Base-by-base conservation (phyloP, 2,113 vertebrate genomes). In the Cnemophilus loriae region DNA sequence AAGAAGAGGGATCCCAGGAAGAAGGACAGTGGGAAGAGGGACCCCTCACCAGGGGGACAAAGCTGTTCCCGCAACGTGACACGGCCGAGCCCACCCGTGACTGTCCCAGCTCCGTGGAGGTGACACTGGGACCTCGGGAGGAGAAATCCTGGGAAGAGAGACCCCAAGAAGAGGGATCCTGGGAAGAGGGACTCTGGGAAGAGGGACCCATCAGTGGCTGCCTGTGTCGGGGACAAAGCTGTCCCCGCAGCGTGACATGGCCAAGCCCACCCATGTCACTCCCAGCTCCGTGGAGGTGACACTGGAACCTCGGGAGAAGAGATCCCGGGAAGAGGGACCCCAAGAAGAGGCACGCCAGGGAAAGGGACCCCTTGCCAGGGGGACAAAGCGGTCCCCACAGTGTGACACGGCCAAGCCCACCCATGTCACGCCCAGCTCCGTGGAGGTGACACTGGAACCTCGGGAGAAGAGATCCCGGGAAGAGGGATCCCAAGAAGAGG, bases 161-260 rank as follows among this genome's bases (percentile, higher is more conserved):
- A 13, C 6, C 3, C 13, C 6, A 21, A 14, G 41, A 64, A 64
- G 9, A 44, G 21, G 39, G 13, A 42, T 12, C 7, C 17, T 16
- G 4, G 7, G 33, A 22, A 44, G 30, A n/a, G 3, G 32, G 28
- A 46, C 10, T 11, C 1, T 4, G 0, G 11, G 19, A 28, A 24
- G 3, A 42, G 6, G 12, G 35, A 59, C 13, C 32, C 16, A 24
- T 46, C 33, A 35, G 4, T 20, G 7, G 6, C n/a, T n/a, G n/a
- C n/a, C n/a, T n/a, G n/a, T n/a, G n/a, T n/a, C n/a, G 22, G 52
- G 24, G 11, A 35, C 24, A n/a, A 18, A 70, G 32, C 16, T 24
- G 4, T 20, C 13, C 65, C 37, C 8, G 0, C 46, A 20, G 20
- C 1, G 65, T 19, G 55, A 49, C 65, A 60, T 0, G 3, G 37